phyloP scores from a whole-genome alignment of 2,797 vertebrate species.

The Holocentrus rufus region DNA sequence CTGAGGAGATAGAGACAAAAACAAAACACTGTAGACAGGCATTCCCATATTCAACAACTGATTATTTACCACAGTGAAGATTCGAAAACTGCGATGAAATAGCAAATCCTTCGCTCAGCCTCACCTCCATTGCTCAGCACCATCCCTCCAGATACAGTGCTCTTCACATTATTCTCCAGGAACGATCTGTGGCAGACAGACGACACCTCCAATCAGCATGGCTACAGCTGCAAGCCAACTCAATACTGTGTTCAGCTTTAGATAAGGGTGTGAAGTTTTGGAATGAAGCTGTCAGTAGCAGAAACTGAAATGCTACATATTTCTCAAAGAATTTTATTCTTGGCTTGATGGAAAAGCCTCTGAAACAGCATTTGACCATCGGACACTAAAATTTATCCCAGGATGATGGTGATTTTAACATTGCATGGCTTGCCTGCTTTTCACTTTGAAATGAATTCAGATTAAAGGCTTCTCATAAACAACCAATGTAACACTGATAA shows the following conservation, averaged over 20 bases:
- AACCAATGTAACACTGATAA: too few relatives aligned
- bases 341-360: too few relatives aligned
- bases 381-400: too few relatives aligned
- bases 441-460: too few relatives aligned
- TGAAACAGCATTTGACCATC: too few relatives aligned
- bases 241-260: neutral
- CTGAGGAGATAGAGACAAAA: constrained; percentile 36
- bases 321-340: too few relatives aligned
- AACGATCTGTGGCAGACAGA: constrained; percentile 71
- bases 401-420: too few relatives aligned
- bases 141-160: constrained; percentile 61
- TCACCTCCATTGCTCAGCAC: constrained; percentile 77
- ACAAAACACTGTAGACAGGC: neutral
- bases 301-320: too few relatives aligned
- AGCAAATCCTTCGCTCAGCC: neutral
- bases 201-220: constrained; percentile 7
- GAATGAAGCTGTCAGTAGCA: too few relatives aligned
- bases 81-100: neutral
- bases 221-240: neutral
- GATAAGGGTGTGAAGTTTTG: neutral
- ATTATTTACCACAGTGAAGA: neutral
- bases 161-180: constrained; percentile 81
- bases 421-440: too few relatives aligned
- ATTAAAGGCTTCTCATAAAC: too few relatives aligned
- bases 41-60: neutral